These are phyloP conservation scores for Melitaea cinxia DNA, from an alignment of 1,140 invertebrate genomes.

Conservation along the genomic window DNA sequence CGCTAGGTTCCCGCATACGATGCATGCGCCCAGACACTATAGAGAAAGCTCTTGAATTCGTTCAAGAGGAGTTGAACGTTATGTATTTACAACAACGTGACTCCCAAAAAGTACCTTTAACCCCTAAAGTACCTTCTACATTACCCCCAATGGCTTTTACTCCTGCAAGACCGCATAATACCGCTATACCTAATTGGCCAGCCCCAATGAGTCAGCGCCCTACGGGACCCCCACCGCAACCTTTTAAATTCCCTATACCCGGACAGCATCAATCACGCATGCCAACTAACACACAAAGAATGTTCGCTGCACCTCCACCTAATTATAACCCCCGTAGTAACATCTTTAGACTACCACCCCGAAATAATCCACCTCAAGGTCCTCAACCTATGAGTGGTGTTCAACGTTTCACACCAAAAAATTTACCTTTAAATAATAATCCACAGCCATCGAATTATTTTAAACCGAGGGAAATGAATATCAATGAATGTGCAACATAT, in stretches of 20 bases:
- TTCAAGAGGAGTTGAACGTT: no score
- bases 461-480: conserved; percentile 43
- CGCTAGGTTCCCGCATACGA: conserved; percentile 39
- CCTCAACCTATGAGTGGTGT: conserved; percentile 39
- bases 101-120: not conserved
- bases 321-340: conserved; percentile 35
- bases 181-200: conserved; percentile 17
- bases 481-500: conserved; percentile 34
- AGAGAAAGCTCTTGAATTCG: no score
- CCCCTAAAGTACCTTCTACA: conserved; percentile 5
- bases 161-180: conserved; percentile 15
- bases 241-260: conserved; percentile 33
- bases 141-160: conserved; percentile 12
- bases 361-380: conserved; percentile 15
- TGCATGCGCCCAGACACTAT: no score
- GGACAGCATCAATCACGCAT: conserved; percentile 21
- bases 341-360: conserved; percentile 29
- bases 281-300: conserved; percentile 28
- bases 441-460: conserved; percentile 39
- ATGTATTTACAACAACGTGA: conserved; percentile 31
- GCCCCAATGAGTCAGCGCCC: conserved; percentile 16
- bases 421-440: conserved; percentile 1
- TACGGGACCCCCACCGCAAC: conserved; percentile 22
- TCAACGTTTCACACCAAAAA: conserved; percentile 17
- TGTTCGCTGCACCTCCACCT: conserved; percentile 34